These are phyloP conservation scores for Macropis europaea DNA, from an alignment of 2,888 invertebrate species.

Conservation along the genomic window DNA sequence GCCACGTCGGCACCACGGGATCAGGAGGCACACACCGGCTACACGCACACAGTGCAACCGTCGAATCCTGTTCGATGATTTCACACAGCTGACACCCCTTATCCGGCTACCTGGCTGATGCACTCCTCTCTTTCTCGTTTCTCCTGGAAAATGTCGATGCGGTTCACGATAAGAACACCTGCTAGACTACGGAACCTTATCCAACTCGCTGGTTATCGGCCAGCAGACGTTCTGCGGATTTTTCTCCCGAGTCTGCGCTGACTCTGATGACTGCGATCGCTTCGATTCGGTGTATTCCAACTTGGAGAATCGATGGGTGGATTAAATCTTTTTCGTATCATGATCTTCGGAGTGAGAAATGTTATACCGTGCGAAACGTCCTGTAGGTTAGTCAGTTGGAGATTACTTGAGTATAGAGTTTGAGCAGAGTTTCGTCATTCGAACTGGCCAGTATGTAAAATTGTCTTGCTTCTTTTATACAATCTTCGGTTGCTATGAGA, in stretches of 20 bases:
- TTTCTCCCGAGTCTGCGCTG: neutral
- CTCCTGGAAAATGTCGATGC: conserved; percentile 11
- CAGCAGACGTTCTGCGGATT: neutral
- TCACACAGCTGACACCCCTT: conserved; percentile 46
- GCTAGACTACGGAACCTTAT: neutral
- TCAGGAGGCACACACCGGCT: conserved; percentile 35
- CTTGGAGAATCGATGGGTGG: no score
- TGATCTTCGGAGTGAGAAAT: no score
- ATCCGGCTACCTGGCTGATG: conserved; percentile 24
- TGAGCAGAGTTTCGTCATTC: no score
- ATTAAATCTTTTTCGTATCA: no score
- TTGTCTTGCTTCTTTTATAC: no score
- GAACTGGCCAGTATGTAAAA: no score
- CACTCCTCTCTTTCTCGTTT: conserved; percentile 1
- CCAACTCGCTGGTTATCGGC: neutral
- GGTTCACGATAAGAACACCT: conserved; percentile 28
- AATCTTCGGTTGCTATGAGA: no score
- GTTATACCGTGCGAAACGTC: no score
- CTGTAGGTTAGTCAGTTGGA: no score
- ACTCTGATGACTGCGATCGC: neutral
- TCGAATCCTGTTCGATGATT: conserved; percentile 42
- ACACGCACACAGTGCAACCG: conserved; percentile 35
- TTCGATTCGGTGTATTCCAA: no score
- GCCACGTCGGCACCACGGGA: conserved; percentile 52
- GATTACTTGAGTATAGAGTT: no score